Evolutionary conservation across 2,797 vertebrate species (phyloP), one percentile per base, ranked within the genome.

Genomic region (Dicrostonyx torquatus): DNA sequence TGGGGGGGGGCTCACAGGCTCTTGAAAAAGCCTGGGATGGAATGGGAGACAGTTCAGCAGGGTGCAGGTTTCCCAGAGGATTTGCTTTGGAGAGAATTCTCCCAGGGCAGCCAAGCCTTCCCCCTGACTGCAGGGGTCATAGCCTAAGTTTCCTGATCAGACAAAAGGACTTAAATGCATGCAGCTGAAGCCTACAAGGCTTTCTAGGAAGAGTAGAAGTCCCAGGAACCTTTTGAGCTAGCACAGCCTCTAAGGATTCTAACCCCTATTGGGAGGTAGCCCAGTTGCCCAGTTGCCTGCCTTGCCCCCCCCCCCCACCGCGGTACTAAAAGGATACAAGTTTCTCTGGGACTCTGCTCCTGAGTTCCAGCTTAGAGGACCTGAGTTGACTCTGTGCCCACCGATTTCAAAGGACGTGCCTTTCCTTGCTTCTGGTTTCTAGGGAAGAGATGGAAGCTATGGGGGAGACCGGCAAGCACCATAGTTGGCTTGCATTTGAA

Each of bases 21-120:
- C 6, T 7, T 43, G 11, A 53, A 48, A 64, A 17, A 13, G 17
- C 22, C 26, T 22, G 10, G 26, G 1, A 0, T 24, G 5, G 15
- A 26, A 13, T 45, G 1, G 37, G 43, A n/a, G 31, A 11, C 17
- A 72, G 15, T 34, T 92, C 53, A 45, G 45, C 31, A 70, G 50
- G 68, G 3, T 75, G 45, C 18, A 29, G 15, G 45, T 29, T 43
- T 12, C 79, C 50, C 76, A 2, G 3, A 80, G 66, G 48, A 53
- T 85, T 87, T 89, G 50, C 85, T 91, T 77, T 34, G 50, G 22
- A 43, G 58, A 80, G 82, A 13, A 24, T 75, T 34, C 45, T 73
- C 64, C 45, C 37, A 22, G 13, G 0, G 26, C 20, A 50, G 66
- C 5, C 70, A 48, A 34, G 12, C 75, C 48, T 55, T 80, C 11